Percentiles rank a stretch among this genome's conserved stretches.
Conservation (phyloP, 1,140 invertebrate genomes). For the Acromyrmex heyeri region DNA sequence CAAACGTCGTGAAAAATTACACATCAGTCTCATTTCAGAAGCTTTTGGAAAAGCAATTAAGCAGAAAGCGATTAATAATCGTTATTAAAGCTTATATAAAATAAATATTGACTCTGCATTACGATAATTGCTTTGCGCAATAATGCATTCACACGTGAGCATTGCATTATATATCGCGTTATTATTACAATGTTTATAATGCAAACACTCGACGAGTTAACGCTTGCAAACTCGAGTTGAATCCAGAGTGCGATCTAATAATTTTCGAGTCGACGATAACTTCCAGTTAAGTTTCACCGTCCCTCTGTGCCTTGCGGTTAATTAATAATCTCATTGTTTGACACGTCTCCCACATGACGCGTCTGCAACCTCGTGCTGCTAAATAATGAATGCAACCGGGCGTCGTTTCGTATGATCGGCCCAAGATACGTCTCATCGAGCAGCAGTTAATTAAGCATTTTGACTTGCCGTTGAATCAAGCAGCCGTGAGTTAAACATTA, state of each 20-base stretch:
- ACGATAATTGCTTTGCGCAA: slow-evolving; percentile 24
- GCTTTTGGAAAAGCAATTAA: slow-evolving; percentile 20
- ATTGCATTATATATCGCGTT: background rate
- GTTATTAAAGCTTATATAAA: slow-evolving; percentile 20
- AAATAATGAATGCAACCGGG: slow-evolving; percentile 66
- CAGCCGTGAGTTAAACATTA: background rate
- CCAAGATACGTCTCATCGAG: slow-evolving; percentile 44
- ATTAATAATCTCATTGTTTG: slow-evolving; percentile 72
- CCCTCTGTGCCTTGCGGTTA: slow-evolving; percentile 46
- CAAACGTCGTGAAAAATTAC: slow-evolving; percentile 19
- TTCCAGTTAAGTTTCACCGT: slow-evolving; percentile 58
- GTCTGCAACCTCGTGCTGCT: slow-evolving; percentile 8
- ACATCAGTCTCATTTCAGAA: background rate
- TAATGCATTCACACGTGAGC: background rate
- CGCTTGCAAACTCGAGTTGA: background rate
- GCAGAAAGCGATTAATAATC: slow-evolving; percentile 37
- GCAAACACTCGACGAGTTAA: background rate
- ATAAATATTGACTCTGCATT: background rate
- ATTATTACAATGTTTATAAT: slow-evolving; percentile 27
- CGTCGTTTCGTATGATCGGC: slow-evolving; percentile 47
- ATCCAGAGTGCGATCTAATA: background rate
- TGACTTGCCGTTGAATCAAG: slow-evolving; percentile 57
- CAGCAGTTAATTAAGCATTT: slow-evolving; percentile 67
- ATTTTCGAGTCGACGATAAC: slow-evolving; percentile 26
- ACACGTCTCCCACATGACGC: background rate